Evolutionary conservation across 2,113 vertebrate genomes (phyloP), one percentile per base, ranked within the genome.

Genomic region (Junco hyemalis): DNA sequence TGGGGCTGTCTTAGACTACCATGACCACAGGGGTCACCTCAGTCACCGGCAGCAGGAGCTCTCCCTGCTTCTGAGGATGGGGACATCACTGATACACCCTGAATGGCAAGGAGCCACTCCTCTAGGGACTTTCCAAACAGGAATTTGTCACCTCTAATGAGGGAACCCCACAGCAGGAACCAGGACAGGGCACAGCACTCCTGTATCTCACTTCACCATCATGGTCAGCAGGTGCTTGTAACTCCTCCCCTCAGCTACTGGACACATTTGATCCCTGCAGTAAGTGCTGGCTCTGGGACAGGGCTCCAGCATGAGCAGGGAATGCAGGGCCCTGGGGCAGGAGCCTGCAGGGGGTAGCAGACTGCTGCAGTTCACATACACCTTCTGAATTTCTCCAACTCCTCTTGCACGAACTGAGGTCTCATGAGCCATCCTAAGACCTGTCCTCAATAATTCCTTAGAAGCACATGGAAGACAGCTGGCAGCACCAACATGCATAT

Each of bases 81-180:
- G 17, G 36, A 25, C 28, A 63, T 8, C 35, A 25, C 3, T 2
- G 2, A 68, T 14, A 64, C 0, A 2, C 1, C 33, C 45, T 65
- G 33, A 29, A 66, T 13, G 5, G 40, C 1, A 14, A 78, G 13
- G 47, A 65, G n/a, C n/a, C 7, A 14, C 11, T 25, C 15, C 7
- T 57, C 9, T 1, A 4, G 8, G 19, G 31, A 66, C 35, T 20
- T 61, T 19, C 35, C 59, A 19, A 57, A 83, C 36, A 81, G 24
- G 36, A 28, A 64, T 61, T 70, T 63, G 17, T 56, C 33, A 31
- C 4, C 23, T 38, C 16, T 48, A 70, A 35, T 0, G 0, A 77
- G 45, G 26, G 21, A 93, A 70, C 1, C 9, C 29, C 21, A 18
- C 0, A 8, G 25, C 35, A 88, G 50, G 12, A 77, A 22, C 9